phyloP scores from a whole-genome alignment of 37 sponge, comb jelly and placozoan species.

The Theonella swinhoei region DNA sequence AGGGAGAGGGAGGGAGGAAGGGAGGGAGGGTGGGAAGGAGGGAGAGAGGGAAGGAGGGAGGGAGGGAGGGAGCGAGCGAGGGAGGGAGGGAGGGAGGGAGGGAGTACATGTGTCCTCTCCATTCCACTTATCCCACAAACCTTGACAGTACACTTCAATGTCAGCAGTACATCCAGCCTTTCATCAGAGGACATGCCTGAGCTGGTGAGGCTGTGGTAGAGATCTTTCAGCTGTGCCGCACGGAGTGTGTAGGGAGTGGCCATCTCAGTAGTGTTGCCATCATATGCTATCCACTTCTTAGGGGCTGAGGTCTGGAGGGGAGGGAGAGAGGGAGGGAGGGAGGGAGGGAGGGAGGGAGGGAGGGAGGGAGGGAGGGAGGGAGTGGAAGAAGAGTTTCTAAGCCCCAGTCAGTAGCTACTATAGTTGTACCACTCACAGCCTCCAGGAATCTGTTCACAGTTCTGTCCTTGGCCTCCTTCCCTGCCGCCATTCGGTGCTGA shows the following conservation, averaged over 20 bases:
- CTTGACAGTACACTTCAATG: conserved; percentile 84
- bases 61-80: not conserved
- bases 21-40: not conserved
- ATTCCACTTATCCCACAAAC: not conserved
- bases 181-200: conserved; percentile 63
- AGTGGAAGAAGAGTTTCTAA: not conserved
- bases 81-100: not conserved
- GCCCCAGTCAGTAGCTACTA: too few species aligned
- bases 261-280: conserved; percentile 85
- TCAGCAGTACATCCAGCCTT: conserved; percentile 80
- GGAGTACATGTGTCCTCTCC: not conserved
- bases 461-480: conserved; percentile 49
- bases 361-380: not conserved
- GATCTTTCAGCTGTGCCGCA: conserved; percentile 76
- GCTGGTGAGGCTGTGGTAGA: conserved; percentile 69
- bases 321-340: not conserved
- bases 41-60: not conserved
- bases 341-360: not conserved
- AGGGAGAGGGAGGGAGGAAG: not conserved
- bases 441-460: conserved; percentile 67
- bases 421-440: conserved; percentile 65
- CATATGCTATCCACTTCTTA: conserved; percentile 84
- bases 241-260: conserved; percentile 83
- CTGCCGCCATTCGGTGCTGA: conserved; percentile 78
- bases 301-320: conserved; percentile 77